phyloP scores from a whole-genome alignment of 2,113 vertebrate genomes.

The Prolemur simus region DNA sequence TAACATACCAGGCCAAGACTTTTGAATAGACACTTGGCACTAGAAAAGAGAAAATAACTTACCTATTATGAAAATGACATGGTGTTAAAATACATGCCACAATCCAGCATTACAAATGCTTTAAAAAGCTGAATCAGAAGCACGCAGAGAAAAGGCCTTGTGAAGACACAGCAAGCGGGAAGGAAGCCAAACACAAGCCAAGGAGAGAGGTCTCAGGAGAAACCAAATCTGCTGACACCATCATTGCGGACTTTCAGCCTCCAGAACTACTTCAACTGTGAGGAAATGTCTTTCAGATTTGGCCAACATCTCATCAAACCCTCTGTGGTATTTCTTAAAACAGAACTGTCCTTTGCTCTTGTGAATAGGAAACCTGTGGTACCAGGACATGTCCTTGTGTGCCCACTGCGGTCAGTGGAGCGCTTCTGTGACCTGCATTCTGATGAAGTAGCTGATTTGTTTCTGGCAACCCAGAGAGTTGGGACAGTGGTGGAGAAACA shows the following conservation, averaged over 20 bases:
- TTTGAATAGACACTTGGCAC: background rate
- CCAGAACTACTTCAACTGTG: no score
- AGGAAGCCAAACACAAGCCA: no score
- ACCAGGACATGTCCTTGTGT: conserved; percentile 95
- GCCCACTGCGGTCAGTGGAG: conserved; percentile 90
- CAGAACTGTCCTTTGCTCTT: conserved; percentile 90
- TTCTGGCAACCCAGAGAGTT: conserved; percentile 87
- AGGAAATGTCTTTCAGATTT: conserved; percentile 85
- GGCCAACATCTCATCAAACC: conserved; percentile 92
- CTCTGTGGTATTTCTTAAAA: conserved; percentile 89
- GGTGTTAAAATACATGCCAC: background rate
- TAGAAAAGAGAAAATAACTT: background rate
- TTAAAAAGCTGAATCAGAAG: background rate
- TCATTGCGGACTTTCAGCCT: no score
- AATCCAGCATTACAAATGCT: background rate
- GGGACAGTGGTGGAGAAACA: conserved; percentile 89
- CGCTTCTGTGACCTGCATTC: conserved; percentile 91
- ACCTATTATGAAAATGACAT: background rate
- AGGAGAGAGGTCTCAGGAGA: no score
- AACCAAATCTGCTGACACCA: no score
- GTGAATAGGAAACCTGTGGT: conserved; percentile 93
- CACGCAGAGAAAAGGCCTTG: no score
- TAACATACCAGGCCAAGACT: background rate
- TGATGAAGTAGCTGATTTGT: conserved; percentile 92
- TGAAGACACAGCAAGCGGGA: no score